Conservation (phyloP, 2,888 invertebrate genomes). For the Cataglyphis cursor region DNA sequence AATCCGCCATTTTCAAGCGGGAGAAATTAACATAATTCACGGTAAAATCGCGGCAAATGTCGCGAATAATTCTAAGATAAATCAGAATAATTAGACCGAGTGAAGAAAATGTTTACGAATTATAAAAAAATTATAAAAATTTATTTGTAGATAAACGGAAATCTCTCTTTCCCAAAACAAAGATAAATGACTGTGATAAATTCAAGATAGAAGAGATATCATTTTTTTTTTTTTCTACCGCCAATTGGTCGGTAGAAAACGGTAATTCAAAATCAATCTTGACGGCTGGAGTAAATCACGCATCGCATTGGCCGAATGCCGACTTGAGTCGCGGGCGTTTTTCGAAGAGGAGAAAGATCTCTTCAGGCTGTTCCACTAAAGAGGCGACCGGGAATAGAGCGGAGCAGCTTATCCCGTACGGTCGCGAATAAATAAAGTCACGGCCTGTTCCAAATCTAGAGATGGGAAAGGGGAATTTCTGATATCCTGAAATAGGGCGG, state of each 20-base stretch:
- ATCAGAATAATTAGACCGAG: background rate
- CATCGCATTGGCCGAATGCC: constrained; percentile 11
- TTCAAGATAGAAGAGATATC: background rate
- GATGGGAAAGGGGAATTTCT: constrained; percentile 10
- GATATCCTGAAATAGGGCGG: constrained; percentile 36
- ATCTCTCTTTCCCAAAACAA: background rate
- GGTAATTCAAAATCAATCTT: background rate
- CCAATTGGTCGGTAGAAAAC: background rate
- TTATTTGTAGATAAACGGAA: background rate
- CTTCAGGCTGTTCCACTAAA: background rate
- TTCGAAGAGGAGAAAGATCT: background rate
- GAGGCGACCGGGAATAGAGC: constrained; percentile 18
- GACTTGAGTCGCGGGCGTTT: background rate
- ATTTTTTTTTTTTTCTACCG: background rate
- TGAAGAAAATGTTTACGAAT: background rate
- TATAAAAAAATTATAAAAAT: background rate
- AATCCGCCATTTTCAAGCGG: background rate
- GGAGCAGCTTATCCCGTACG: constrained; percentile 39
- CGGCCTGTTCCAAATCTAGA: constrained; percentile 42
- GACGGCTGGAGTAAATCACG: constrained; percentile 24
- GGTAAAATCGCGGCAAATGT: background rate
- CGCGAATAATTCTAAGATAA: background rate
- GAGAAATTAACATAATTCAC: constrained; percentile 15
- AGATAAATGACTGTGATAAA: background rate
- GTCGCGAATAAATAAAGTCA: constrained; percentile 56